Evolutionary conservation across 92 coral and sea anemone species (phyloP).

Genomic region (Siderastrea siderea): DNA sequence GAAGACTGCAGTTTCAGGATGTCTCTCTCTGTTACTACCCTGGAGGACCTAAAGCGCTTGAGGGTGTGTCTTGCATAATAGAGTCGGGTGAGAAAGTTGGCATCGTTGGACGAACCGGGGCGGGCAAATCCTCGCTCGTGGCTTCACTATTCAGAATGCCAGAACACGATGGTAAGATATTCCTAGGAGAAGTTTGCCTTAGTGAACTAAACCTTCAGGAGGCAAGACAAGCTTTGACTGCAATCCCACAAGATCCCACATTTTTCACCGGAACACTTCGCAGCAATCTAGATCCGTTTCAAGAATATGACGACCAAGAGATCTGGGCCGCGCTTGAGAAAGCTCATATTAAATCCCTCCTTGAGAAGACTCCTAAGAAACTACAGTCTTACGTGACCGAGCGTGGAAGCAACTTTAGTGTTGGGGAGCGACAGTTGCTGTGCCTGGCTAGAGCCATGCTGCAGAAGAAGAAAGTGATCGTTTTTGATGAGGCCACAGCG

Average conservation of each 20-base stretch:
- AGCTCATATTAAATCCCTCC: background rate
- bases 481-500: slow-evolving; percentile 23
- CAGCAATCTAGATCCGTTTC: slow-evolving; percentile 16
- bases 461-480: slow-evolving; percentile 26
- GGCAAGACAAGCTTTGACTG: background rate
- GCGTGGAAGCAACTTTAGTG: background rate
- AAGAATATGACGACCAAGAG: slow-evolving; percentile 1
- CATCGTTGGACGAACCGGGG: slow-evolving; percentile 26
- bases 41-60: slow-evolving; percentile 12
- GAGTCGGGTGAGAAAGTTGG: slow-evolving; percentile 18
- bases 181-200: background rate
- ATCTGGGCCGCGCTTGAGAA: slow-evolving; percentile 9
- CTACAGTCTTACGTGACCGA: background rate
- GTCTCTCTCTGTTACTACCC: slow-evolving; percentile 7
- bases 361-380: background rate
- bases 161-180: background rate
- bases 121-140: slow-evolving; percentile 19
- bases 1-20: background rate
- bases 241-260: slow-evolving; percentile 15
- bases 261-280: slow-evolving; percentile 9
- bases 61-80: background rate
- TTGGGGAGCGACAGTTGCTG: slow-evolving; percentile 14
- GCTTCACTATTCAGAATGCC: slow-evolving; percentile 20
- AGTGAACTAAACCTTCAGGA: background rate
- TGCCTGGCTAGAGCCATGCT: slow-evolving; percentile 10